These are phyloP conservation scores for Varroa destructor DNA, from an alignment of 1,140 invertebrate genomes.

Conservation along the genomic window DNA sequence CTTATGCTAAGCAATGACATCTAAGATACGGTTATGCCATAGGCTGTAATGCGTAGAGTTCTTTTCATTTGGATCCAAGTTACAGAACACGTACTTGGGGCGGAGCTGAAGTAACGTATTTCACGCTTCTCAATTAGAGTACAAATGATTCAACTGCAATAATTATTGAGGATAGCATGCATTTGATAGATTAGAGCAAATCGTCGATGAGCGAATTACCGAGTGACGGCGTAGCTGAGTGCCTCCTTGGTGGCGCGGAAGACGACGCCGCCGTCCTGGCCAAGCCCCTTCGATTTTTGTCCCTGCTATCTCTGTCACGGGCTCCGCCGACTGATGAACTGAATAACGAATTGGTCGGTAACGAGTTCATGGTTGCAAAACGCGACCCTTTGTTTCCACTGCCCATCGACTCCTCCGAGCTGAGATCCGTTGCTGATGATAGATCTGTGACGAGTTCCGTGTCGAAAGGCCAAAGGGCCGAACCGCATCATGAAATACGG, in stretches of 20 bases:
- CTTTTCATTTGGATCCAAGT: too few species aligned
- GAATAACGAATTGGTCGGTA: conserved; percentile 1
- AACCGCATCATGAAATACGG: too few species aligned
- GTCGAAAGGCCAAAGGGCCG: too few species aligned
- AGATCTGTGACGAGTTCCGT: background rate
- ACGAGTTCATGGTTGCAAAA: conserved; percentile 15
- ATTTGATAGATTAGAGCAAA: too few species aligned
- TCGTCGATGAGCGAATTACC: background rate
- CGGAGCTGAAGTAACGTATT: too few species aligned
- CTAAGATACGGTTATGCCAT: too few species aligned
- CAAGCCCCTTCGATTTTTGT: background rate
- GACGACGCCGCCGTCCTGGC: conserved; percentile 7
- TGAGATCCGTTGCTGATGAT: conserved; percentile 22
- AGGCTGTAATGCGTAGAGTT: too few species aligned
- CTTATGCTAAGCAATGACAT: too few species aligned
- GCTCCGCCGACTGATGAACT: background rate
- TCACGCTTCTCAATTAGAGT: too few species aligned
- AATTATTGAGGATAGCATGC: too few species aligned
- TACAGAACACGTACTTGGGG: too few species aligned
- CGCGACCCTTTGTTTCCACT: background rate
- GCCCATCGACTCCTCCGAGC: background rate
- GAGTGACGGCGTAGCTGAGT: conserved; percentile 10
- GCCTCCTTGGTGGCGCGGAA: conserved; percentile 19
- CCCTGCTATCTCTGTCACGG: conserved; percentile 20
- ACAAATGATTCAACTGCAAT: too few species aligned